Evolutionary conservation across 2,113 vertebrate genomes (phyloP).

Genomic region (Amblyornis subalaris): DNA sequence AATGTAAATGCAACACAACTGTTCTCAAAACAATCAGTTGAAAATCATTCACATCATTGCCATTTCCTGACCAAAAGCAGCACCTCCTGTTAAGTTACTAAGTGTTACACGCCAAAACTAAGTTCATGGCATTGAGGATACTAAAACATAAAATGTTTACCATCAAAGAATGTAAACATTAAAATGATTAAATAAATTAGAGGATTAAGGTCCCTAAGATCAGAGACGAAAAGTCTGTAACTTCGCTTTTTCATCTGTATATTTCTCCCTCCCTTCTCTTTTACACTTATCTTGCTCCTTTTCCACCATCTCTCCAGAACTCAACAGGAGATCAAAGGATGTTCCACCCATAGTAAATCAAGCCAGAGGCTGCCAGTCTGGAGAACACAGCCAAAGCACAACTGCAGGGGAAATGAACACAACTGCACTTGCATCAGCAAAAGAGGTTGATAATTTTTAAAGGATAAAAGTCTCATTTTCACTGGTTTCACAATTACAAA

Average conservation of each 20-base stretch:
- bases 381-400: background rate
- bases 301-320: conserved; percentile 57
- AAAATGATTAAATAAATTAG: background rate
- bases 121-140: background rate
- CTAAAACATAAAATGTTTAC: background rate
- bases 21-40: background rate
- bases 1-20: background rate
- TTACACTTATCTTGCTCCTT: conserved; percentile 29
- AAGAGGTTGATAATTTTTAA: background rate
- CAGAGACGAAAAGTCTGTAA: background rate
- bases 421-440: background rate
- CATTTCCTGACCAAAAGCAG: background rate
- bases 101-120: background rate
- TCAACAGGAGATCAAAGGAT: conserved; percentile 61
- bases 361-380: conserved; percentile 23
- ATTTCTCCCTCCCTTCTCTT: conserved; percentile 39
- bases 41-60: background rate
- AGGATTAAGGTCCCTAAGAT: background rate
- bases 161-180: background rate
- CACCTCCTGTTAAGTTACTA: background rate
- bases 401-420: background rate
- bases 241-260: conserved; percentile 40
- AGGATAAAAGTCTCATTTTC: background rate
- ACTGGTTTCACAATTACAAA: background rate
- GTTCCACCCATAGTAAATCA: conserved; percentile 47